These are phyloP conservation scores for Dynastes hyllus DNA, from an alignment of 2,888 invertebrate genomes.

Conservation along the genomic window DNA sequence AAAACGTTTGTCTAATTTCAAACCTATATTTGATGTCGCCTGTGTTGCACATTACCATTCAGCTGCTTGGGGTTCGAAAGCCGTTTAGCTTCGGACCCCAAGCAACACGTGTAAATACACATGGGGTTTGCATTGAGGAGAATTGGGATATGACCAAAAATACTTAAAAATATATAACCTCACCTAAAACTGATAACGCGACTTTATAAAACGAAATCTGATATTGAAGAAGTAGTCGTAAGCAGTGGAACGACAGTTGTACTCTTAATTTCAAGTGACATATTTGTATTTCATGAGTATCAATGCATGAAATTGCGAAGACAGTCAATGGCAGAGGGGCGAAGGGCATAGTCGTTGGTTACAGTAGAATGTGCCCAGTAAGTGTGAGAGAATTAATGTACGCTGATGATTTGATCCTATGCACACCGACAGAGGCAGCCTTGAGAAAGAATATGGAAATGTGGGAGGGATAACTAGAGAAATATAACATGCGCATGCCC, in stretches of 20 bases:
- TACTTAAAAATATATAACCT: slow-evolving; percentile 69
- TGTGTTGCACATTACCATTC: slow-evolving; percentile 83
- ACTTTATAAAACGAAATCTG: slow-evolving; percentile 62
- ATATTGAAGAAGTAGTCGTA: slow-evolving; percentile 71
- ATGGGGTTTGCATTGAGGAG: slow-evolving; percentile 89
- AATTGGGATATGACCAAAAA: slow-evolving; percentile 79
- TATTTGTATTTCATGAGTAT: slow-evolving; percentile 78
- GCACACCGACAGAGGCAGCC: no score
- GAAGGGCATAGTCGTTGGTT: no score
- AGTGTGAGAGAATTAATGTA: no score
- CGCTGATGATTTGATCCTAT: no score
- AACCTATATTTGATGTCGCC: slow-evolving; percentile 73
- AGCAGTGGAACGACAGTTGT: slow-evolving; percentile 82
- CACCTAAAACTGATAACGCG: slow-evolving; percentile 72
- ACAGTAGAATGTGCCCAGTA: no score
- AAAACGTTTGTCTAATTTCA: slow-evolving; percentile 67
- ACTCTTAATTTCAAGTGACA: slow-evolving; percentile 78
- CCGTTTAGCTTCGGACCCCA: slow-evolving; percentile 71
- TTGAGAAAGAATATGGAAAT: no score
- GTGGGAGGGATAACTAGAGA: no score
- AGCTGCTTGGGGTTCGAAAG: slow-evolving; percentile 77
- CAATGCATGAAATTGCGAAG: no score
- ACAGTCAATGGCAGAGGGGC: no score
- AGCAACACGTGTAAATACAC: slow-evolving; percentile 66
- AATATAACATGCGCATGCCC: no score